phyloP scores from a whole-genome alignment of 2,113 vertebrate genomes.

The Dermatemys mawii region DNA sequence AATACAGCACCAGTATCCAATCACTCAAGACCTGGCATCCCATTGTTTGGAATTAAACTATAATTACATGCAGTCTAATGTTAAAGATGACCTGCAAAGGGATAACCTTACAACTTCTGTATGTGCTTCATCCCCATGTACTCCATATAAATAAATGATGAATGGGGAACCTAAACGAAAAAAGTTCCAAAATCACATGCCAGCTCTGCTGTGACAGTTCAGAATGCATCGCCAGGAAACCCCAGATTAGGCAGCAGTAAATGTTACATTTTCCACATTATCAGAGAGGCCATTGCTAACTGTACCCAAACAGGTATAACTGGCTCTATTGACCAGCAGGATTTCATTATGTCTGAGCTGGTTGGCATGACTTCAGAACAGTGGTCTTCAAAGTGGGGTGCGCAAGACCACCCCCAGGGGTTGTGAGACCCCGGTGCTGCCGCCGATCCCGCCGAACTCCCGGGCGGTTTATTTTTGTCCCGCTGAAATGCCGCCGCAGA shows the following conservation, averaged over 20 bases:
- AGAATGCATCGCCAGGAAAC: rapidly evolving
- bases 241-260: rapidly evolving
- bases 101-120: not conserved
- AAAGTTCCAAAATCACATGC: too few relatives aligned
- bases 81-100: not conserved
- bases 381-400: too few relatives aligned
- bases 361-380: not conserved
- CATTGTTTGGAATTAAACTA: not conserved
- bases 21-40: not conserved
- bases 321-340: not conserved
- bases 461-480: too few relatives aligned
- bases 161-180: too few relatives aligned
- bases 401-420: too few relatives aligned
- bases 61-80: not conserved
- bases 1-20: not conserved
- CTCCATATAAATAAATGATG: not conserved
- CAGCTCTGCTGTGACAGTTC: rapidly evolving
- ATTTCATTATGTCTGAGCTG: not conserved
- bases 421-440: too few relatives aligned
- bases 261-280: not conserved
- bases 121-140: not conserved
- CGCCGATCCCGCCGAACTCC: too few relatives aligned
- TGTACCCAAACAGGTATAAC: not conserved
- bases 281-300: not conserved
- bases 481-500: too few relatives aligned